Evolutionary conservation across 2,113 vertebrate genomes (phyloP), one percentile per base, ranked within the genome.

Genomic region (Procavia capensis): DNA sequence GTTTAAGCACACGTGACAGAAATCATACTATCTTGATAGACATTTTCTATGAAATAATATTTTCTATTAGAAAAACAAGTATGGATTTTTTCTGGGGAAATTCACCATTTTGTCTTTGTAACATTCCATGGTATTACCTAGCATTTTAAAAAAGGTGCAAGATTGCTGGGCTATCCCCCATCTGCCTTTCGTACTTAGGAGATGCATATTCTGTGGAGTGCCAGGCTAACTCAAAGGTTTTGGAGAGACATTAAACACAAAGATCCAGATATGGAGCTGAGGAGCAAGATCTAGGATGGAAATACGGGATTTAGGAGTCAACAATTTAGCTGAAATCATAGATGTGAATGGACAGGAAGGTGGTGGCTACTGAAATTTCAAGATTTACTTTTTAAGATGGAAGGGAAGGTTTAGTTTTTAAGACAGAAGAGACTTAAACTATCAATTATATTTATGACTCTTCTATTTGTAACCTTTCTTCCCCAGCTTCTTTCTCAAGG

Each of bases 101-200:
- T 75, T 85, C 50, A 63, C 4, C n/a, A 88, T 16, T 83, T 92
- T 78, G 68, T 66, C 36, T 81, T 85, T 90, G 27, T 43, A 92
- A 72, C 47, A 89, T 90, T 27, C 20, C 88, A 86, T 78, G 81
- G 82, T 90, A 54, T 66, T 36, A 95, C 5, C n/a, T 89, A 57
- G 34, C 70, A 85, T 92, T 93, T 92, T 85, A 96, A 95, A 92
- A 94, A 54, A 70, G 14, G 25, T n/a, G 3, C 9, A 41, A 91
- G 90, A 80, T 25, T n/a, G 39, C 54, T 34, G 5, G 54, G 61
- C 82, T 84, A 54, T 14, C 85, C 61, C 90, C 22, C 72, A 85
- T 50, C 75, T 76, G n/a, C 19, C 74, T 61, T 94, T 92, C 85
- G 84, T 85, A 78, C 59, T 79, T 84, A 87, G 24, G 16, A 83